Percentiles rank a stretch among this genome's conserved stretches.
phyloP scores from a whole-genome alignment of 1,140 invertebrate species.

The Sminthurinus signatus region DNA sequence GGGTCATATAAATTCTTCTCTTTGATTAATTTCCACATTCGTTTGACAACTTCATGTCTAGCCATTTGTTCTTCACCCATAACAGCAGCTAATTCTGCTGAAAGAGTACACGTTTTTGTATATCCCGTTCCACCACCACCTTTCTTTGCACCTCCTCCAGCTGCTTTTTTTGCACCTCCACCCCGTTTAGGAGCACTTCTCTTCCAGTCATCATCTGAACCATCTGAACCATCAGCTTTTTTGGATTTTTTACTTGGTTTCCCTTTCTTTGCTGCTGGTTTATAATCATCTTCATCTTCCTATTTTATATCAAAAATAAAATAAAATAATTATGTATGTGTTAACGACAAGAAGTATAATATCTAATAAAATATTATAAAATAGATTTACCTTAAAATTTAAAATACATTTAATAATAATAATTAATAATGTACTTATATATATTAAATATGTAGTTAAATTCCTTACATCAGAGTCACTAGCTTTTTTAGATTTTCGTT shows the following conservation, averaged over 20 bases:
- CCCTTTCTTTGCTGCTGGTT: slow-evolving; percentile 50
- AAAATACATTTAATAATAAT: too few species aligned
- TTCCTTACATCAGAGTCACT: slow-evolving; percentile 52
- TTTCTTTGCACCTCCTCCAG: slow-evolving; percentile 42
- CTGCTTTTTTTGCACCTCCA: background rate
- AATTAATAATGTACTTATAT: too few species aligned
- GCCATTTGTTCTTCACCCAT: slow-evolving; percentile 79
- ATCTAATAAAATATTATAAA: too few species aligned
- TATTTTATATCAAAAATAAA: too few species aligned
- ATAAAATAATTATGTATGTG: too few species aligned
- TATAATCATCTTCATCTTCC: slow-evolving; percentile 57
- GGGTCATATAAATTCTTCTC: slow-evolving; percentile 72
- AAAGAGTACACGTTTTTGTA: slow-evolving; percentile 69
- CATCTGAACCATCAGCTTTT: slow-evolving; percentile 49
- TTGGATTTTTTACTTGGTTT: too few species aligned
- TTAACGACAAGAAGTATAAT: too few species aligned
- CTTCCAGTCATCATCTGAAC: slow-evolving; percentile 69
- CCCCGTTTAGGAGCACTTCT: slow-evolving; percentile 45
- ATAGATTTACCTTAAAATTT: too few species aligned
- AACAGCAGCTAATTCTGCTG: slow-evolving; percentile 70
- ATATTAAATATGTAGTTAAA: background rate
- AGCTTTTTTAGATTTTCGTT: slow-evolving; percentile 9
- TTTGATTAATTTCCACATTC: slow-evolving; percentile 84
- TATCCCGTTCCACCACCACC: slow-evolving; percentile 60
- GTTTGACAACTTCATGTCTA: slow-evolving; percentile 83